phyloP scores from a whole-genome alignment of 2,797 vertebrate genomes.

The Coregonus sp. region DNA sequence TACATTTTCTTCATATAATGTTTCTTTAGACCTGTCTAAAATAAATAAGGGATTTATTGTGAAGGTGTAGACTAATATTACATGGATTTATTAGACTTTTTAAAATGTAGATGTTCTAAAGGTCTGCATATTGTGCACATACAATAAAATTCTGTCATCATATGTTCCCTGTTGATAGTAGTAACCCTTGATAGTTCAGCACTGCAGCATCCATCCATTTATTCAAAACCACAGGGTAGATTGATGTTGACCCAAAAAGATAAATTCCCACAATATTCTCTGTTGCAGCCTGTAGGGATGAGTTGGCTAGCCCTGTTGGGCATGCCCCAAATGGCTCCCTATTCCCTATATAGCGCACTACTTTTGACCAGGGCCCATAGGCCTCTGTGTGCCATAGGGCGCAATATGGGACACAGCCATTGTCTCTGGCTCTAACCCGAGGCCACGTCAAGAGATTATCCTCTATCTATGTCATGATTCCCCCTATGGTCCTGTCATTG shows the following conservation, averaged over 20 bases:
- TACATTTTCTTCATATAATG: no score
- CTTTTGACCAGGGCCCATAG: no score
- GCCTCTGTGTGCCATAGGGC: no score
- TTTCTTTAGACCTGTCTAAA: no score
- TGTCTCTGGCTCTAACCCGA: conserved; percentile 30
- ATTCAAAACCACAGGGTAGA: neutral
- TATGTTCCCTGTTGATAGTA: neutral
- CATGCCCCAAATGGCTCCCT: no score
- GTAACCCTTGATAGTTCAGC: neutral
- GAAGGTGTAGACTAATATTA: no score
- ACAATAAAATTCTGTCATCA: neutral
- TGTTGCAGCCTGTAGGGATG: neutral
- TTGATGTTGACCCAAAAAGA: neutral
- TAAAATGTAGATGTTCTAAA: no score
- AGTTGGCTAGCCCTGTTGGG: neutral
- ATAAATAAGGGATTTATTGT: no score
- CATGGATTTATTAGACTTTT: no score
- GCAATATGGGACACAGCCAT: neutral
- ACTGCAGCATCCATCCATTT: neutral
- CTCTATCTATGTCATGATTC: conserved; percentile 49
- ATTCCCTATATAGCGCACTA: no score
- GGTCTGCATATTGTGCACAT: neutral
- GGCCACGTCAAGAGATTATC: conserved; percentile 42
- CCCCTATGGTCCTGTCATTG: conserved; percentile 37
- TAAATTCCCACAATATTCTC: neutral